Evolutionary conservation across 1,140 invertebrate species (phyloP).

Genomic region (Drosophila rhopaloa): DNA sequence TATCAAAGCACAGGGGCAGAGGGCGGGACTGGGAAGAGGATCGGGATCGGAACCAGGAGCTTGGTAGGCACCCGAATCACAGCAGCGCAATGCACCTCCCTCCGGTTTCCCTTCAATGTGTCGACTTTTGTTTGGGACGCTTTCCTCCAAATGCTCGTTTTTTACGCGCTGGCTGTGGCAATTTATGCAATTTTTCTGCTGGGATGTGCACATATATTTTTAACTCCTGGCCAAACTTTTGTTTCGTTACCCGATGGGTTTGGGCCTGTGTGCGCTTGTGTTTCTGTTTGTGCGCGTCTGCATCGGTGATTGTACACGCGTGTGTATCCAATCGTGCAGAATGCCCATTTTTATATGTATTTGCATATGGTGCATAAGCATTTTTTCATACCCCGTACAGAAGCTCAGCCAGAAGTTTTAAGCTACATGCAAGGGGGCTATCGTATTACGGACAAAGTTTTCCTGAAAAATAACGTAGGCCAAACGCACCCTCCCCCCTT

Average conservation of each 20-base stretch:
- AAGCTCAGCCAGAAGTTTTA: conserved; percentile 19
- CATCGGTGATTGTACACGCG: conserved; percentile 7
- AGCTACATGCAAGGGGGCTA: conserved; percentile 15
- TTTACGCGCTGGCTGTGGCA: conserved; percentile 39
- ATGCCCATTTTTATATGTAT: conserved; percentile 75
- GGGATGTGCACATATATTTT: conserved; percentile 36
- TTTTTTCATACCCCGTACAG: conserved; percentile 62
- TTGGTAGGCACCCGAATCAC: conserved; percentile 43
- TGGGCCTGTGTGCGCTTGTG: conserved; percentile 3
- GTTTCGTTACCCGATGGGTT: conserved; percentile 50
- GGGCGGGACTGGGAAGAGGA: conserved; percentile 16
- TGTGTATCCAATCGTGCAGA: conserved; percentile 71
- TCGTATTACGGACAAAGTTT: conserved; percentile 60
- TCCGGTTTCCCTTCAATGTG: conserved; percentile 13
- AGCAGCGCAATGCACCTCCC: conserved; percentile 4
- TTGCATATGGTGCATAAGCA: conserved; percentile 78
- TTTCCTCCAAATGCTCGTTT: conserved; percentile 8
- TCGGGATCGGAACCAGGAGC: background rate
- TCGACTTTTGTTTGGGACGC: conserved; percentile 54
- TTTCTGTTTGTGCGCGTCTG: too few relatives aligned
- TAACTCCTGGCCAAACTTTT: conserved; percentile 67
- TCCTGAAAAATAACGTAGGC: conserved; percentile 36
- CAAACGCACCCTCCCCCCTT: background rate
- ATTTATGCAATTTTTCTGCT: conserved; percentile 62
- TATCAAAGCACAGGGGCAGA: too few relatives aligned